Evolutionary conservation across 2,797 vertebrate species (phyloP), one percentile per base, ranked within the genome.

Genomic region (Octomys mimax): DNA sequence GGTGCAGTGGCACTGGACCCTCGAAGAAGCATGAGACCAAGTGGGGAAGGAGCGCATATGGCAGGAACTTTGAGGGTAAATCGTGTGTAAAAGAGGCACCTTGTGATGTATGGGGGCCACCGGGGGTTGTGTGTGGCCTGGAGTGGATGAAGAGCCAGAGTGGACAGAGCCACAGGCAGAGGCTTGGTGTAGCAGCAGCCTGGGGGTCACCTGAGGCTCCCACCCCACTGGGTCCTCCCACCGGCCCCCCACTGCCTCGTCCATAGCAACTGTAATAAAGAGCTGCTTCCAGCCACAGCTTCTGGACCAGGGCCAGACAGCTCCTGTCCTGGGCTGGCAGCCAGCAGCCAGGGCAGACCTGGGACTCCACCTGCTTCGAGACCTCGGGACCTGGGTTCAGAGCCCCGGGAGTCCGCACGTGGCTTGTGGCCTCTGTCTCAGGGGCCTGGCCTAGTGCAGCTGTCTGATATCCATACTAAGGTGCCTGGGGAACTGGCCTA

Each of bases 271-370:
- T 0, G 73, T 87, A 64, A 92, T 70, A 75, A 91, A 97, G 39
- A 83, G 88, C 59, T 86, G 49, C 71, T 85, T 86, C 90, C 70
- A 73, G 87, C 73, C 75, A 22, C 39, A 59, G 89, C 93, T 28
- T 36, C 39, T 87, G 91, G 91, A 77, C 7, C 61, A 0, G 0
- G 3, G 86, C 87, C 95, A 90, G 75, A 39, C 70, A 26, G 87
- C 92, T n/a, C 64, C 84, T 31, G 1, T 6, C 79, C 79, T 9
- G 6, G 73, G 73, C 95, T 39, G 6, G 33, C 82, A 49, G 92
- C 87, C 93, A 91, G 77, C 89, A 1, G 87, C 28, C 3, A 18
- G 36, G 0, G 8, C 28, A 42, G 73, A 57, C 79, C 46, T 1
- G 5, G 8, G 52, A 49, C 33, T 39, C 52, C 36, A 9, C 33